phyloP scores from a whole-genome alignment of 2,113 vertebrate species.

The Hystrix cristata region DNA sequence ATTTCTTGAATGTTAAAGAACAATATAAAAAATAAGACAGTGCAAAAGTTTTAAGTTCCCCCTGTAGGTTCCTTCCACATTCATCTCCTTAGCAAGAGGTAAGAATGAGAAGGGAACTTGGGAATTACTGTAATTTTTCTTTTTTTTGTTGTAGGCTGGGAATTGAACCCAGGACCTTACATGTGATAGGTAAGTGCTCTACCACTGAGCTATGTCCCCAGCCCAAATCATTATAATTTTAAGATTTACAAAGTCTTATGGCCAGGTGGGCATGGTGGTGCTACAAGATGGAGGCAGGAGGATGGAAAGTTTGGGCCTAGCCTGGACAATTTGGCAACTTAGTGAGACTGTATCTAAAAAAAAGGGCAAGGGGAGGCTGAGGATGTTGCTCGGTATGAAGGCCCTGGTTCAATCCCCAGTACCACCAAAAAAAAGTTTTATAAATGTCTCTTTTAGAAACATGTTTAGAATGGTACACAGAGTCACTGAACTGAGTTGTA shows the following conservation, averaged over 20 bases:
- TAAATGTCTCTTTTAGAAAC: conserved; percentile 7
- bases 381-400: background rate
- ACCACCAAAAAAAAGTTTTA: background rate
- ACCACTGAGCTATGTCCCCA: background rate
- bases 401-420: background rate
- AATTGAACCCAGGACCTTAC: background rate
- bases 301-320: background rate
- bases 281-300: background rate
- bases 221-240: background rate
- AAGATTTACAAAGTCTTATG: background rate
- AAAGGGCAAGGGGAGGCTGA: background rate
- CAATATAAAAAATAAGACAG: conserved; percentile 31
- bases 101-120: background rate
- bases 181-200: background rate
- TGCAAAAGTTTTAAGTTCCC: background rate
- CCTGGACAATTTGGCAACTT: background rate
- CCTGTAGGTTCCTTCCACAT: background rate
- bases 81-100: background rate
- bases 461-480: background rate
- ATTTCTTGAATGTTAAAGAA: conserved; percentile 42
- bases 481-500: background rate
- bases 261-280: background rate
- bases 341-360: background rate
- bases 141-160: background rate
- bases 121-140: background rate